Conservation (phyloP, 2,797 vertebrate genomes). For the Eulemur rubriventer region DNA sequence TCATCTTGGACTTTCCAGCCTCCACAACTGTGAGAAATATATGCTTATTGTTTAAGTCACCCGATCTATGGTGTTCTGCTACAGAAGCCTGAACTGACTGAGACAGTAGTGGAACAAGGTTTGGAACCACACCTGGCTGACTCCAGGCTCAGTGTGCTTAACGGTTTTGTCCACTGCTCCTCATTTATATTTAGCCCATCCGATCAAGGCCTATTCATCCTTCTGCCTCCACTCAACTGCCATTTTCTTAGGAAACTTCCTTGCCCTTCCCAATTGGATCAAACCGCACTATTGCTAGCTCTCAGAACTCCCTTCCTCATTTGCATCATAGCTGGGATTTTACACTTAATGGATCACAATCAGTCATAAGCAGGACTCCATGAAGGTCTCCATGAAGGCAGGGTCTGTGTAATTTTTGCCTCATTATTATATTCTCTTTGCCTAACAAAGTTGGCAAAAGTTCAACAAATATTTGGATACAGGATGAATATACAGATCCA, state of each 20-base stretch:
- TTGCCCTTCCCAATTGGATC: background rate
- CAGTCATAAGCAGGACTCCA: background rate
- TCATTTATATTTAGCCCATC: background rate
- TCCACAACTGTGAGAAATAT: background rate
- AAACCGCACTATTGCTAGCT: background rate
- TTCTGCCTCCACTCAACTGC: background rate
- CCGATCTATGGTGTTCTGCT: background rate
- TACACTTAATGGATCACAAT: background rate
- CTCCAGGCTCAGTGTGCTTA: background rate
- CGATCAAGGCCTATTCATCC: background rate
- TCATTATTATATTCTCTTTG: constrained; percentile 4
- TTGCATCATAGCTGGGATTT: background rate
- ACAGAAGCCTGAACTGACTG: background rate
- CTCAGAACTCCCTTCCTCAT: background rate
- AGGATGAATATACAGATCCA: background rate
- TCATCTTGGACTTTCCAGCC: no score
- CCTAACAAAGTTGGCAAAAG: background rate
- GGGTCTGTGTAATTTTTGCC: background rate
- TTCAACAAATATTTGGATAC: background rate
- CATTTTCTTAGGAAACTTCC: background rate
- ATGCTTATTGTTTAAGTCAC: background rate
- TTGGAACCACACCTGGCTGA: background rate
- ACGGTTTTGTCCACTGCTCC: accelerated
- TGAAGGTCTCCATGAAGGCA: background rate
- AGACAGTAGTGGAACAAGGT: background rate